These are phyloP conservation scores for Ormyrus rosae DNA, from an alignment of 2,888 invertebrate genomes.

Conservation along the genomic window DNA sequence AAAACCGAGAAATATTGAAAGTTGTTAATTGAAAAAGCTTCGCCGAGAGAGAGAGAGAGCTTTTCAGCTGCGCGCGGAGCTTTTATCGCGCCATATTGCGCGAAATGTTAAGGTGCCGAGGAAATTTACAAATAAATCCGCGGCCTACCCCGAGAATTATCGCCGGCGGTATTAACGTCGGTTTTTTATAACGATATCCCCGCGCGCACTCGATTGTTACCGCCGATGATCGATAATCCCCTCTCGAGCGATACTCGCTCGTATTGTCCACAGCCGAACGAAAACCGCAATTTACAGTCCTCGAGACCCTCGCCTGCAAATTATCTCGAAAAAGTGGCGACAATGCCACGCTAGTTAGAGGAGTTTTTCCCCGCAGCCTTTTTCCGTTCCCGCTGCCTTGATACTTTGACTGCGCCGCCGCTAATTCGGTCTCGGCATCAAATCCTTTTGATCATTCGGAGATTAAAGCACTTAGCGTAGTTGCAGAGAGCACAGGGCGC, in stretches of 20 bases:
- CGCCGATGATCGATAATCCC: no score
- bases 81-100: no score
- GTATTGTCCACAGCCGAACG: no score
- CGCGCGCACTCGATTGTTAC: no score
- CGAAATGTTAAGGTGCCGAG: not conserved
- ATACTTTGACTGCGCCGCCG: not conserved
- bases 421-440: slow-evolving; percentile 12
- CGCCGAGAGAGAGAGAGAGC: not conserved
- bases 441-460: slow-evolving; percentile 43
- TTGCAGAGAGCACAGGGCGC: slow-evolving; percentile 2
- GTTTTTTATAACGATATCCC: not conserved
- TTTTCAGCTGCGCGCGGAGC: no score
- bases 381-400: not conserved
- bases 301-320: no score
- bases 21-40: slow-evolving; percentile 6
- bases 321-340: no score
- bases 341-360: no score
- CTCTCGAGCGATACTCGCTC: no score
- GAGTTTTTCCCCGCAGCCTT: no score
- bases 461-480: slow-evolving; percentile 50
- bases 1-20: not conserved
- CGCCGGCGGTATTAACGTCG: not conserved
- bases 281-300: no score
- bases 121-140: not conserved
- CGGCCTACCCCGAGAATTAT: not conserved